Conservation (phyloP, 2,888 invertebrate genomes). For the Heliconius erato region DNA sequence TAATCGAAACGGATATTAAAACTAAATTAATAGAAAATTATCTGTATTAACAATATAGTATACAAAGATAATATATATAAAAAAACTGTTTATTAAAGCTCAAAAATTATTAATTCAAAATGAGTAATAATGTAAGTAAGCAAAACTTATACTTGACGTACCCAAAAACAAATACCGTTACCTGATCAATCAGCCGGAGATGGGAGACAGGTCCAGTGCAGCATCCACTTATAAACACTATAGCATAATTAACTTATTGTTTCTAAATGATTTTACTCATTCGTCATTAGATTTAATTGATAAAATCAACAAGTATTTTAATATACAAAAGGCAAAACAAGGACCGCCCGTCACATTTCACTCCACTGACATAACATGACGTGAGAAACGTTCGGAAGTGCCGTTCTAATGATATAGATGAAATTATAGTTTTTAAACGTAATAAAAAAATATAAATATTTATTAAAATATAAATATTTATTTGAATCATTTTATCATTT, state of each 20-base stretch:
- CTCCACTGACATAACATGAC: conserved; percentile 60
- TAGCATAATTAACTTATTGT: conserved; percentile 67
- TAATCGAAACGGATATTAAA: conserved; percentile 11
- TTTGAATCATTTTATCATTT: too few species aligned
- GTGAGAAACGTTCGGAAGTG: conserved; percentile 55
- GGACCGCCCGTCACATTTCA: conserved; percentile 77
- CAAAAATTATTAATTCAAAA: not conserved
- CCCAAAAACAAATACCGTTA: conserved; percentile 84
- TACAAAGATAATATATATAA: not conserved
- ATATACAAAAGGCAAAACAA: conserved; percentile 77
- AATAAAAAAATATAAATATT: too few species aligned
- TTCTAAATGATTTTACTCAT: conserved; percentile 64
- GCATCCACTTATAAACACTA: conserved; percentile 62
- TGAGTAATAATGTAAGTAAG: conserved; percentile 10
- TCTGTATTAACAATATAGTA: not conserved
- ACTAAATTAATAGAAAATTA: not conserved
- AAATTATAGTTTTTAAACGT: not conserved
- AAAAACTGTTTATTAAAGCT: not conserved
- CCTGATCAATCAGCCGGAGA: conserved; percentile 71
- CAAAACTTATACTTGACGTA: conserved; percentile 62
- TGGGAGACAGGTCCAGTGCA: conserved; percentile 60
- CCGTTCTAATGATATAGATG: not conserved
- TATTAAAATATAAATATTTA: too few species aligned
- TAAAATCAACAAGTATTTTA: conserved; percentile 79
- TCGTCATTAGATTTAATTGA: conserved; percentile 68